phyloP scores from a whole-genome alignment of 2,113 vertebrate genomes.

The Prionailurus viverrinus region DNA sequence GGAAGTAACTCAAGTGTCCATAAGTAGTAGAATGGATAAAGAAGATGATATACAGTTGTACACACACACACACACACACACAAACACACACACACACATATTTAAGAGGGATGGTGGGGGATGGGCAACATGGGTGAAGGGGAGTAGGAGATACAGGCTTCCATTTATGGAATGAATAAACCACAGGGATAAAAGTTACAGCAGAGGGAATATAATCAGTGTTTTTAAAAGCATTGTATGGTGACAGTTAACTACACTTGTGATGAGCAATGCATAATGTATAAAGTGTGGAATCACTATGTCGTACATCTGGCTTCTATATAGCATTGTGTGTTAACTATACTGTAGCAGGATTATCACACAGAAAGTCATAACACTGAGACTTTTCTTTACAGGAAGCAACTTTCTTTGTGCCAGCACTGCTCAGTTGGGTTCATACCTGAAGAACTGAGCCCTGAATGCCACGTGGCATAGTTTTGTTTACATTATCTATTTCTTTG shows the following conservation, averaged over 20 bases:
- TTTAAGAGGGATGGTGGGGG: not conserved
- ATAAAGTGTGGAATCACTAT: not conserved
- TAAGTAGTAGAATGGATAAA: not conserved
- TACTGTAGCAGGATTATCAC: too few relatives aligned
- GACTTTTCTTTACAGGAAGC: too few relatives aligned
- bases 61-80: not conserved
- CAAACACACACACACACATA: not conserved
- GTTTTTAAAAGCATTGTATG: not conserved
- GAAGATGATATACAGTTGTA: not conserved
- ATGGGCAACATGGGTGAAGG: not conserved
- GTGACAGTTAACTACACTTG: not conserved
- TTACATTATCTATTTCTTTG: too few relatives aligned
- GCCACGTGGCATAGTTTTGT: too few relatives aligned
- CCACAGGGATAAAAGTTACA: not conserved
- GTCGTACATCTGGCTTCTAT: not conserved
- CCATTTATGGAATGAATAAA: not conserved
- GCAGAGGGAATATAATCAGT: not conserved
- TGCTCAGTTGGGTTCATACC: too few relatives aligned
- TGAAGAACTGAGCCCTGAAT: too few relatives aligned
- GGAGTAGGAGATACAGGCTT: not conserved
- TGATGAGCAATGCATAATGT: not conserved
- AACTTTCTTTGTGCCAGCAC: too few relatives aligned
- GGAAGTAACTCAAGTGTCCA: not conserved
- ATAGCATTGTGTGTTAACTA: not conserved
- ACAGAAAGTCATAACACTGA: too few relatives aligned